Evolutionary conservation across 2,113 vertebrate genomes (phyloP), one percentile per base, ranked within the genome.

Genomic region (Dicrurus megarhynchus): DNA sequence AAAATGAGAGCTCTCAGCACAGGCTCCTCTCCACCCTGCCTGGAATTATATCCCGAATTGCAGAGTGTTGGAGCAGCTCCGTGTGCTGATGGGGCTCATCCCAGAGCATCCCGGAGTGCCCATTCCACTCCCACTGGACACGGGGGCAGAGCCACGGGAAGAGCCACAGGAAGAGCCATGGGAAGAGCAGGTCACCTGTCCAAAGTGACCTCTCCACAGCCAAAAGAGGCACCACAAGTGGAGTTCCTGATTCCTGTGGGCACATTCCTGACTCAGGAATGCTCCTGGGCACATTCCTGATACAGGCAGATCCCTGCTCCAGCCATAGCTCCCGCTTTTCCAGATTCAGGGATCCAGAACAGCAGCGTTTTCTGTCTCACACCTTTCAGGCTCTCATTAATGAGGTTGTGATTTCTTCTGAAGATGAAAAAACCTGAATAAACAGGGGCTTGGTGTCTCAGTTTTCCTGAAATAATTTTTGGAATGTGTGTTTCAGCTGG

Each of bases 191-290:
- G 27, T 37, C 71, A 26, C 39, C 71, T 68, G 39, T 19, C n/a
- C 78, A n/a, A 55, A 52, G 41, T 19, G 21, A 27, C 28, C 0
- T 3, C 22, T 71, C 56, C 28, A 8, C 1, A 27, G 77, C 33
- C 39, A 1, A 22, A 64, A 33, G 24, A 59, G 35, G 28, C 24
- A 28, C 9, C 50, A 7, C 0, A 0, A 9, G 12, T 0, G 5
- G 64, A 70, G 32, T 24, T 70, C n/a, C 41, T 84, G 65, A 13
- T 24, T 79, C 47, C 50, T 9, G 8, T 18, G 21, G 50, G 35
- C 70, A 75, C 52, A 30, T 41, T 47, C 50, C 50, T 12, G 18
- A 11, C 71, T 52, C 42, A 35, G 74, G 35, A 41, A 41, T 46
- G 33, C 50, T 56, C 50, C 50, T 46, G 22, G 27, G 42, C 42